Evolutionary conservation across 1,140 invertebrate genomes (phyloP), one percentile per base, ranked within the genome.

Genomic region (Polyergus mexicanus): DNA sequence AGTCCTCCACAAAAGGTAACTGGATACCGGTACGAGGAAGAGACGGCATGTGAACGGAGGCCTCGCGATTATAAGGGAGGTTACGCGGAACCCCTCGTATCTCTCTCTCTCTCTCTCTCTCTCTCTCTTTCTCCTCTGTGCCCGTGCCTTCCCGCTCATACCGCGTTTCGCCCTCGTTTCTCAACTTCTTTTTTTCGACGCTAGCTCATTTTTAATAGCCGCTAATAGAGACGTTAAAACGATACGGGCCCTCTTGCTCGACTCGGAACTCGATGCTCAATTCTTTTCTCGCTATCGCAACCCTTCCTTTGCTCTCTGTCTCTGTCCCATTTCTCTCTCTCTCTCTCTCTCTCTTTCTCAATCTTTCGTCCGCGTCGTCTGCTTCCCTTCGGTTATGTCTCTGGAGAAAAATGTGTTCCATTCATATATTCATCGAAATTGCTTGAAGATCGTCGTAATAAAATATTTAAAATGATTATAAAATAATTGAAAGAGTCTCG

Each of bases 151-250:
- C 75, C 32, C 16, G 28, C 60, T 35, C 47, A 19, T 22, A 25
- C 32, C 58, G 51, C 65, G 41, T 88, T 90, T 81, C 76, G 38
- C 86, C 60, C 81, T 90, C 78, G 88, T 86, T 90, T 74, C 72
- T 44, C 86, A 65, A 74, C 85, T 63, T 72, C 51, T 85, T 84
- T 89, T 90, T 90, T 88, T 83, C 75, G n/a, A 85, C 76, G 87
- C 86, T 91, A 91, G 90, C 85, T 92, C 92, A 92, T 92, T 94
- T 93, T 94, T 94, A 95, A 95, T 95, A 94, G 94, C 92, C 92
- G 93, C 94, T 94, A 94, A 94, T 95, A 94, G 94, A 94, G 94
- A 94, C 93, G 94, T 94, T 95, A 95, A 95, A 95, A 94, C 94
- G 94, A 94, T 95, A 94, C 91, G 92, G 90, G 90, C 85, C 88